Evolutionary conservation across 1,140 invertebrate species (phyloP).

Genomic region (Amphibalanus amphitrite): DNA sequence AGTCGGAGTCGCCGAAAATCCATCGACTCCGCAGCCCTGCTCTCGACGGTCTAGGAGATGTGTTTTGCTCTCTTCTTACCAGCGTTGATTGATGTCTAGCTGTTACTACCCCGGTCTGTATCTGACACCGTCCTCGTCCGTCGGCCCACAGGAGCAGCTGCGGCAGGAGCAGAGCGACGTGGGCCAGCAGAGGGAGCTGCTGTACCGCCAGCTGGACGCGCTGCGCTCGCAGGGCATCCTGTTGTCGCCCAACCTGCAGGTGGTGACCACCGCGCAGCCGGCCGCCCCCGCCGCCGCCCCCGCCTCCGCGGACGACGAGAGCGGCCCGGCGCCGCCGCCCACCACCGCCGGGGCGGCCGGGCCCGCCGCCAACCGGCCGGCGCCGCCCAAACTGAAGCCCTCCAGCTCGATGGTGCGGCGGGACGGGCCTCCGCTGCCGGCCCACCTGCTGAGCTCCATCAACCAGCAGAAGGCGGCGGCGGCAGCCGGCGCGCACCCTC

Average conservation of each 20-base stretch:
- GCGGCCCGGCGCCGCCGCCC: conserved; percentile 16
- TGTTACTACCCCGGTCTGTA: too few relatives aligned
- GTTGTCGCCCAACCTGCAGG: conserved; percentile 23
- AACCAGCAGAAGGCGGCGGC: conserved; percentile 55
- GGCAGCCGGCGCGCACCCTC: conserved; percentile 21
- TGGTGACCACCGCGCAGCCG: conserved; percentile 18
- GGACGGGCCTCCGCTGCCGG: conserved; percentile 30
- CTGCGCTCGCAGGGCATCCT: conserved; percentile 51
- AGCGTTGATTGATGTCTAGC: too few relatives aligned
- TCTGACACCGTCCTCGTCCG: conserved; percentile 14
- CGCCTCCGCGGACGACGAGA: not conserved
- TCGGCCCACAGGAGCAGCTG: conserved; percentile 42
- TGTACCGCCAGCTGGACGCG: conserved; percentile 63
- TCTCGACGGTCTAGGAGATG: too few relatives aligned
- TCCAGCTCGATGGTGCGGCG: conserved; percentile 14
- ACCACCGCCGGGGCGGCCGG: conserved; percentile 18
- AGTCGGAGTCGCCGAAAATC: too few relatives aligned
- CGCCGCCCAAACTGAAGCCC: conserved; percentile 18
- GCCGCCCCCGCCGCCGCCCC: conserved; percentile 6
- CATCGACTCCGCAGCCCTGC: too few relatives aligned
- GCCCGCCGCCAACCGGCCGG: conserved; percentile 22
- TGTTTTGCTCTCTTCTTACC: too few relatives aligned
- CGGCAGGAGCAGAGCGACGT: conserved; percentile 60
- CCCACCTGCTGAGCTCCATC: conserved; percentile 59
- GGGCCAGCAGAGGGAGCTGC: conserved; percentile 62